Conservation (phyloP, 2,797 vertebrate species). For the Lutjanus campechanus region DNA sequence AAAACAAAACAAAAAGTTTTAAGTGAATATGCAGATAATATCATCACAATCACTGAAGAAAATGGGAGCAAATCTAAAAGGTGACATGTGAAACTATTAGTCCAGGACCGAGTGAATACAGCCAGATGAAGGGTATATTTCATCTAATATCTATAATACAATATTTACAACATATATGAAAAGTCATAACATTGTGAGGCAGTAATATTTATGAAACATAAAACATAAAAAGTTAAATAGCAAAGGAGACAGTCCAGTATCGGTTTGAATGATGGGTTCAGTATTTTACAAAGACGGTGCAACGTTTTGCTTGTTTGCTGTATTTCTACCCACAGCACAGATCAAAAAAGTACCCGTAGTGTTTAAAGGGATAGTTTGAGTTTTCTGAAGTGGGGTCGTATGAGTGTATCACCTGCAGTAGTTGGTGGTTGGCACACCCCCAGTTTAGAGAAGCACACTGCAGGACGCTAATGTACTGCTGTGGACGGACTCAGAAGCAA, state of each 20-base stretch:
- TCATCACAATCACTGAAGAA: conserved; percentile 20
- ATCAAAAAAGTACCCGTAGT: neutral
- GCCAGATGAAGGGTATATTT: neutral
- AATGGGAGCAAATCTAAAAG: conserved; percentile 21
- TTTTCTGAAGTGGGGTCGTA: too few species aligned
- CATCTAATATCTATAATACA: conserved; percentile 49
- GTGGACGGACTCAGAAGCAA: too few species aligned
- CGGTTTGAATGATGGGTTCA: neutral
- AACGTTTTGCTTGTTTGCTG: neutral
- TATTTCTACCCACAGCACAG: conserved; percentile 13
- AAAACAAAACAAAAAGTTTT: neutral
- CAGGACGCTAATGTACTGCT: too few species aligned
- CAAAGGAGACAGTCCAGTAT: conserved; percentile 22
- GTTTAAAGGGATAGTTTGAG: too few species aligned
- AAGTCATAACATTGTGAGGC: conserved; percentile 23
- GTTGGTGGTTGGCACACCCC: too few species aligned
- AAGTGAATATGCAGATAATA: conserved; percentile 24
- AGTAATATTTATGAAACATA: conserved; percentile 35
- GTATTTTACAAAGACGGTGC: neutral
- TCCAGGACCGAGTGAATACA: neutral
- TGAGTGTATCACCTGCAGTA: too few species aligned
- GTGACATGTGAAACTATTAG: conserved; percentile 30
- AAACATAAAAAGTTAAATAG: conserved; percentile 25
- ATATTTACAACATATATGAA: conserved; percentile 73
- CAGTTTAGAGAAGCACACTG: too few species aligned